Evolutionary conservation across 2,888 invertebrate species (phyloP), one percentile per base, ranked within the genome.

Genomic region (Dysmachus trigonus): DNA sequence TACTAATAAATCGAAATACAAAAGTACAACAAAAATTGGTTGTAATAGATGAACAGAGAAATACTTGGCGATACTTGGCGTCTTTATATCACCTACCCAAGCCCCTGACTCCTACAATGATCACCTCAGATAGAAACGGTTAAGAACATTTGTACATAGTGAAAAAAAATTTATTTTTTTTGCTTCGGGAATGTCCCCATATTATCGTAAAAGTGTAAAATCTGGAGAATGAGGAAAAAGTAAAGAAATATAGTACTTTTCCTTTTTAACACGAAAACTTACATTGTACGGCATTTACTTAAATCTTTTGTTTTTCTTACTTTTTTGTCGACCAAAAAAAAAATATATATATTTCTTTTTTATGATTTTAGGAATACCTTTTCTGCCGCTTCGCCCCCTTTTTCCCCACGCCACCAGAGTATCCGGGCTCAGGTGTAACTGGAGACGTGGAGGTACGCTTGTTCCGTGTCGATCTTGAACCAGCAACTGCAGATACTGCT

Each of bases 321-420:
- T 53, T 79, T 10, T 62, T 62, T 18, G 77, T 79, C 51, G n/a
- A n/a, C n/a, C n/a, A 31, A 31, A 31, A 31, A 31, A 31, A 31
- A 31, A 31, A 31, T 3, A 31, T 86, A 18, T 74, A 18, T 79
- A 79, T 71, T 86, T 88, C 86, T 85, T 38, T 76, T 86, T 85
- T 84, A 86, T 85, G 53, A 83, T 87, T 88, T 88, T 88, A 89
- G 87, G 88, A 88, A 88, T 89, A 89, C 89, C 89, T 89, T 89
- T 89, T 89, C 86, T 88, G 88, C 86, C 88, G 88, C 86, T 88
- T 88, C 76, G 88, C 87, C 30, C 85, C 76, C 79, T 88, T 87
- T 87, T 88, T 88, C 51, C 51, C 82, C 83, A 41, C 83, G 22
- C 88, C 88, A 81, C 89, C 89, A 51, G 89, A 89, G 87, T 88